Evolutionary conservation across 2,113 vertebrate genomes (phyloP).

Genomic region (Oreotrochilus melanogaster): DNA sequence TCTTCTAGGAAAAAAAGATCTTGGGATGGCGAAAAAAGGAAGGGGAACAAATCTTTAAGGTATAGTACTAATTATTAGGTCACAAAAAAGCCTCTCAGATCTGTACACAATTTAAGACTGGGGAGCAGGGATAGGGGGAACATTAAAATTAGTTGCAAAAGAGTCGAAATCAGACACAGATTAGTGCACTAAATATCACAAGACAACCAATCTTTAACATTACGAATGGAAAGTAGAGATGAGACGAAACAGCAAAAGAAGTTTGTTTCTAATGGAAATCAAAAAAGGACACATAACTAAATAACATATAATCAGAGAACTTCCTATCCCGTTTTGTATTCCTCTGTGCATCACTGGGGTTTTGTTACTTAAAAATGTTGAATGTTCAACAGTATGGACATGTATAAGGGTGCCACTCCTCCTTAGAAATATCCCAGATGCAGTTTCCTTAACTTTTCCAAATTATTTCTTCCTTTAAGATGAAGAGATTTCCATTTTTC

Average conservation of each 20-base stretch:
- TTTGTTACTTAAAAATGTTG: background rate
- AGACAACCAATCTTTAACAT: background rate
- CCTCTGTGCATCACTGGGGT: background rate
- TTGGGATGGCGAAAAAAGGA: background rate
- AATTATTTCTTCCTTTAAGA: background rate
- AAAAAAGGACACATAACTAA: background rate
- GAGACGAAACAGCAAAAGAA: background rate
- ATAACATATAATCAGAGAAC: background rate
- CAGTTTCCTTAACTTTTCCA: background rate
- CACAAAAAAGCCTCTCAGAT: background rate
- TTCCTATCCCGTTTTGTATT: background rate
- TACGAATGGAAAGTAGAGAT: background rate
- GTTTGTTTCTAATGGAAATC: background rate
- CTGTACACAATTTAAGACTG: background rate
- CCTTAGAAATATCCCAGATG: background rate
- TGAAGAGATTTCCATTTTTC: background rate
- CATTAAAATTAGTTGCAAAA: background rate
- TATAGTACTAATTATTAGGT: background rate
- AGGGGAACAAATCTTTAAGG: background rate
- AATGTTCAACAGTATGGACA: background rate
- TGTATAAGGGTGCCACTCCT: background rate
- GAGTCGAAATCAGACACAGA: background rate
- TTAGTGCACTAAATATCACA: background rate
- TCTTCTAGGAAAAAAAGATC: background rate
- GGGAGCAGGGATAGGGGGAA: background rate